Evolutionary conservation across 1,140 invertebrate genomes (phyloP).

Genomic region (Capitella teleta): DNA sequence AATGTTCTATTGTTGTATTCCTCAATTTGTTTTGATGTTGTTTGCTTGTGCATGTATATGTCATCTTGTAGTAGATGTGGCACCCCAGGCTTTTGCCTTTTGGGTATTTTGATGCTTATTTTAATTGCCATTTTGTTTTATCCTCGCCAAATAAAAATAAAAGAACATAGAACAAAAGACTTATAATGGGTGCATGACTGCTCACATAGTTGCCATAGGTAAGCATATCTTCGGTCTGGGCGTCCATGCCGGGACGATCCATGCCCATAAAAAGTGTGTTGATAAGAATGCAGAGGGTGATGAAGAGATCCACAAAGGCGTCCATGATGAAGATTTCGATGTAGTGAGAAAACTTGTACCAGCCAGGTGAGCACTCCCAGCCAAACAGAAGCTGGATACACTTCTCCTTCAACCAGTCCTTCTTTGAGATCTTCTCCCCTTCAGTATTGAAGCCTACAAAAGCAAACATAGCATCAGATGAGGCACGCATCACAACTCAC

Average conservation of each 20-base stretch:
- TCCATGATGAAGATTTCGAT: constrained; percentile 88
- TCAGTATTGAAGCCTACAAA: neutral
- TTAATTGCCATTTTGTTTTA: too few relatives aligned
- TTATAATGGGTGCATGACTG: too few relatives aligned
- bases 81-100: too few relatives aligned
- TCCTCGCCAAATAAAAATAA: too few relatives aligned
- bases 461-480: neutral
- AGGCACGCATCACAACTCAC: constrained; percentile 51
- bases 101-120: too few relatives aligned
- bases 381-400: constrained; percentile 83
- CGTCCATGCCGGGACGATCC: constrained; percentile 81
- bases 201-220: constrained; percentile 90
- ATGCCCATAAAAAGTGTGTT: constrained; percentile 97
- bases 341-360: constrained; percentile 37
- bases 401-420: constrained; percentile 26
- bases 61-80: too few relatives aligned
- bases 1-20: too few relatives aligned
- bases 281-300: constrained; percentile 93
- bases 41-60: too few relatives aligned
- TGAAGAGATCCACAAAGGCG: constrained; percentile 95
- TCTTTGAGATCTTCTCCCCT: constrained; percentile 11
- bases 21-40: too few relatives aligned
- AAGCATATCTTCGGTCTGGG: constrained; percentile 54
- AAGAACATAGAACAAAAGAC: too few relatives aligned
- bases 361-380: constrained; percentile 84